Evolutionary conservation across 2,888 invertebrate species (phyloP), one percentile per base, ranked within the genome.

Genomic region (Leptura quadrifasciata): DNA sequence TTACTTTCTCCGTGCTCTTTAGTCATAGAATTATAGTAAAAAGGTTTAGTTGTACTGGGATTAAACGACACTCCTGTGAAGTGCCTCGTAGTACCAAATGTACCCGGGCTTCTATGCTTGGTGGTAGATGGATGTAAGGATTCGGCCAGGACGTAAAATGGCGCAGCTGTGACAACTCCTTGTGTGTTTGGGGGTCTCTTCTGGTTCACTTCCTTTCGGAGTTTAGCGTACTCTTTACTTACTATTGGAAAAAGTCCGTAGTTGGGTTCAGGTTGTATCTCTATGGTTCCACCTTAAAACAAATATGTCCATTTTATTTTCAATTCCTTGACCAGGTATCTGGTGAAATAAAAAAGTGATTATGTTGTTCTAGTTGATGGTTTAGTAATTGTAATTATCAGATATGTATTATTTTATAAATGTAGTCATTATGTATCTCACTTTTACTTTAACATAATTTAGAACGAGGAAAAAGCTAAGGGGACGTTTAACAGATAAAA

Each of bases 161-260:
- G 86, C 15, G 76, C 76, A n/a, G 80, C 80, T 2, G 82, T 82
- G 24, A 79, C 79, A 15, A 78, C 76, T 15, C 61, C 74, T 24
- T 72, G 52, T 27, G 63, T 75, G 27, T 79, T 76, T 2, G 76
- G 64, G 9, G 78, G 79, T 5, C 58, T 74, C 17, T 76, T 77
- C 24, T 52, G 76, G 74, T 86, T 83, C 55, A 86, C 85, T 85
- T 91, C 90, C 84, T 91, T 91, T 20, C 90, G 88, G 67, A 91
- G 86, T 83, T 91, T 91, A 6, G 91, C 90, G 80, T 91, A 91
- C 78, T 91, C 91, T 84, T 91, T 90, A 83, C 91, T 91, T 68
- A 91, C 89, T 57, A 89, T 90, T 18, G 91, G 91, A 80, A 89
- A 90, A 20, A 90, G 88, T 20, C 90, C 91, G 81, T 90, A 91